Percentiles rank a stretch among this genome's conserved stretches.
Evolutionary conservation across 2,797 vertebrate genomes (phyloP).

Genomic region (Rousettus madagascariensis): DNA sequence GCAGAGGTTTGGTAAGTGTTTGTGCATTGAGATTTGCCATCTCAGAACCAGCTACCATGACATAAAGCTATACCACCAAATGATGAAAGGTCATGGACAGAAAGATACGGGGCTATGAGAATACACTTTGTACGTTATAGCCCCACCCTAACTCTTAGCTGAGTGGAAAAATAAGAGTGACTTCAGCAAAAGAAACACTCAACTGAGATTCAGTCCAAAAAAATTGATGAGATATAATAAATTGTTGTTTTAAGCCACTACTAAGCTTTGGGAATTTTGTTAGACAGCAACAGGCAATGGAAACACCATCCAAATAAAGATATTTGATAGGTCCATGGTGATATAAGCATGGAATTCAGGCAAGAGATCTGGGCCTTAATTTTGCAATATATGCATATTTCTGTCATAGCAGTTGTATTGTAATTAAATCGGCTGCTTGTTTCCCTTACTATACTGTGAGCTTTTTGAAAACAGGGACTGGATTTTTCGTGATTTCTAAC

Average conservation of each 20-base stretch:
- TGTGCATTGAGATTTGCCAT: background rate
- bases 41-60: background rate
- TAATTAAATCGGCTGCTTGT: background rate
- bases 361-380: background rate
- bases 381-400: background rate
- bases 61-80: background rate
- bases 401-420: background rate
- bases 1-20: background rate
- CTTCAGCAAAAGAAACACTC: background rate
- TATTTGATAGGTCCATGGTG: background rate
- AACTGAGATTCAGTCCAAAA: background rate
- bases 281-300: background rate
- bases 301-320: background rate
- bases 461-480: background rate
- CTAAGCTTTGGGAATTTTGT: background rate
- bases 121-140: background rate
- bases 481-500: background rate
- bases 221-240: background rate
- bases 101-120: background rate
- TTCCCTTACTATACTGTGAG: background rate
- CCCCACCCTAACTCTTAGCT: background rate
- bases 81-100: background rate
- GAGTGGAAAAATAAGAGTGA: background rate
- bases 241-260: background rate
- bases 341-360: background rate